phyloP scores from a whole-genome alignment of 2,797 vertebrate genomes.

The Tragelaphus oryx region DNA sequence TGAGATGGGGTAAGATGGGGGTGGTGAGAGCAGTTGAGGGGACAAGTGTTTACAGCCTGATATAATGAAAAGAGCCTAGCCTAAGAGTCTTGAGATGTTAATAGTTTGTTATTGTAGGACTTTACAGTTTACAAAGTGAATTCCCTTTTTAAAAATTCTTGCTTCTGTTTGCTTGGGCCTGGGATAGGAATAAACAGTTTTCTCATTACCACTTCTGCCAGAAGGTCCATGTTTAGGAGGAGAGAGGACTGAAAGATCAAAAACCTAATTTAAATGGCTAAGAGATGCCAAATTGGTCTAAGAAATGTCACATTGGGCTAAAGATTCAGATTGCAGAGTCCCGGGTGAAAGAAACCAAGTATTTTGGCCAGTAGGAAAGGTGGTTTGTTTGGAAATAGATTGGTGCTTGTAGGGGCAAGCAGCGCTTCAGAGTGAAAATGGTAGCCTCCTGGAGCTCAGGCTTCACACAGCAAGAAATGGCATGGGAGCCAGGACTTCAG shows the following conservation, averaged over 20 bases:
- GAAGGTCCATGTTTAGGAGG: constrained; percentile 12
- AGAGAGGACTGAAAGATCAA: constrained; percentile 9
- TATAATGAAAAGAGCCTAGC: neutral
- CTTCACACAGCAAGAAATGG: neutral
- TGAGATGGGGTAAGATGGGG: neutral
- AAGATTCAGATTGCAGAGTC: constrained; percentile 39
- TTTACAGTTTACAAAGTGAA: constrained; percentile 20
- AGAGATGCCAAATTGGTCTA: constrained; percentile 25
- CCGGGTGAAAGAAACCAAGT: constrained; percentile 15
- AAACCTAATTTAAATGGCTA: constrained; percentile 45
- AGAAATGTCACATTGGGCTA: constrained; percentile 32
- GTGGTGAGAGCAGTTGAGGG: neutral
- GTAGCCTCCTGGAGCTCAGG: neutral
- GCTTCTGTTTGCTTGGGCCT: constrained; percentile 13
- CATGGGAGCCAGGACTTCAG: neutral
- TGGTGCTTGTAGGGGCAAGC: neutral
- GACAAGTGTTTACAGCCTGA: constrained; percentile 12
- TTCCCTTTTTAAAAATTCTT: neutral
- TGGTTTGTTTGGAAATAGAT: constrained; percentile 19
- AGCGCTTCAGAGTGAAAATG: constrained; percentile 16
- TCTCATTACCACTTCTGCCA: neutral
- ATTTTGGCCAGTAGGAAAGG: constrained; percentile 33
- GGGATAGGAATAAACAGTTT: constrained; percentile 8
- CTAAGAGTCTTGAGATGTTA: neutral
- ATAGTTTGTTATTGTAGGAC: neutral